Evolutionary conservation across 2,113 vertebrate genomes (phyloP), one percentile per base, ranked within the genome.

Genomic region (Triplophysa dalaica): DNA sequence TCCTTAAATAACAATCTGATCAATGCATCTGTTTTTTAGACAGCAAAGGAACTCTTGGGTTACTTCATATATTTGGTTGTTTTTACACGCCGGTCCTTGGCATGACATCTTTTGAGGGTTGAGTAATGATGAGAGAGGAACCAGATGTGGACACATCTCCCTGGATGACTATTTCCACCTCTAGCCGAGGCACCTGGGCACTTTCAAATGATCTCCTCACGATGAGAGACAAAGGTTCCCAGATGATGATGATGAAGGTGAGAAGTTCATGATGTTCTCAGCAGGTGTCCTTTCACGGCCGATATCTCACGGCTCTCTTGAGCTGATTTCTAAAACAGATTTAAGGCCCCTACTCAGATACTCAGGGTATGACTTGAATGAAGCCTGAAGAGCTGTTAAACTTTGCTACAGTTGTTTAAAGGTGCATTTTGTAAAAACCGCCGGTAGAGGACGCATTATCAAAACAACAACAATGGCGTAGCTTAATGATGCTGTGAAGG

Each of bases 211-310:
- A 78, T 88, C 86, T 85, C 61, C 81, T 82, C 22, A 80, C 83
- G 45, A 41, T 64, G 24, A 66, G 78, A 33, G 77, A 83, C 66
- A 82, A 81, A 65, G 56, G 80, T 87, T 86, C 85, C 33, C 33
- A 7, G 33, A 38, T 38, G 33, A 38, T 38, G 33, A 7, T 33
- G 29, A 87, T 85, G 84, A 77, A 62, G 69, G 62, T 76, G 4
- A 78, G 21, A 77, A 83, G 74, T 16, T 16, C 45, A 80, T 77
- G 65, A 72, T 80, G 78, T 41, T 85, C 88, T 48, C 87, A 78
- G 80, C 84, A 83, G 89, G 87, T 79, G 87, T 75, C 70, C 83
- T 75, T 70, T 75, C 33, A 17, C 85, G 85, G 87, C 24, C 19
- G 67, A 62, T 62, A 41, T 72, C 21, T 81, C 12, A 26, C 86